Conservation (phyloP, 2,888 invertebrate species). For the Odontocolon sp. region DNA sequence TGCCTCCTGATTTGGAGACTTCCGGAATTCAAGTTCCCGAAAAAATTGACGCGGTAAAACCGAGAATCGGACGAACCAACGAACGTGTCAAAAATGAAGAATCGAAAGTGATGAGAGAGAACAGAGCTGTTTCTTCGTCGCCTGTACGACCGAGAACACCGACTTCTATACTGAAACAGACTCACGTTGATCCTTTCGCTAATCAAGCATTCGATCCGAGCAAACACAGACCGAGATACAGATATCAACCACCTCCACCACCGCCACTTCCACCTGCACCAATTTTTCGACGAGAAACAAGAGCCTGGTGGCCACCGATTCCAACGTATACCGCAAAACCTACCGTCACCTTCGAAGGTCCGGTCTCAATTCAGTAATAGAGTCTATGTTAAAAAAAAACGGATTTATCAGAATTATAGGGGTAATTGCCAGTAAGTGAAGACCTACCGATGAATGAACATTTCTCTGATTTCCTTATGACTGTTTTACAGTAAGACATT, state of each 20-base stretch:
- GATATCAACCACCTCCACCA: slow-evolving; percentile 86
- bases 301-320: slow-evolving; percentile 82
- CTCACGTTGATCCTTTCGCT: slow-evolving; percentile 82
- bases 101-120: slow-evolving; percentile 28
- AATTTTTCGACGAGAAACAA: slow-evolving; percentile 80
- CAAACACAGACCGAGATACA: slow-evolving; percentile 88
- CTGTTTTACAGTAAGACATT: too few species aligned
- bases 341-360: slow-evolving; percentile 90
- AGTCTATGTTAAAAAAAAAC: neutral
- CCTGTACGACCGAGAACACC: slow-evolving; percentile 74
- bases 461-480: too few species aligned
- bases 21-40: slow-evolving; percentile 13
- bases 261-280: slow-evolving; percentile 36
- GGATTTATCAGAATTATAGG: too few species aligned
- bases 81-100: slow-evolving; percentile 11
- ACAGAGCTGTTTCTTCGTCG: slow-evolving; percentile 61
- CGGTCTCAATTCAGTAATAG: slow-evolving; percentile 56
- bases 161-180: slow-evolving; percentile 78
- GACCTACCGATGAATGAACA: too few species aligned
- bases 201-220: slow-evolving; percentile 88
- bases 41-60: slow-evolving; percentile 34
- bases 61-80: slow-evolving; percentile 13
- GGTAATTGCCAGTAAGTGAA: too few species aligned
- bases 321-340: slow-evolving; percentile 84
- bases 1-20: slow-evolving; percentile 78